phyloP scores from a whole-genome alignment of 2,888 invertebrate genomes.

The Agapostemon virescens region DNA sequence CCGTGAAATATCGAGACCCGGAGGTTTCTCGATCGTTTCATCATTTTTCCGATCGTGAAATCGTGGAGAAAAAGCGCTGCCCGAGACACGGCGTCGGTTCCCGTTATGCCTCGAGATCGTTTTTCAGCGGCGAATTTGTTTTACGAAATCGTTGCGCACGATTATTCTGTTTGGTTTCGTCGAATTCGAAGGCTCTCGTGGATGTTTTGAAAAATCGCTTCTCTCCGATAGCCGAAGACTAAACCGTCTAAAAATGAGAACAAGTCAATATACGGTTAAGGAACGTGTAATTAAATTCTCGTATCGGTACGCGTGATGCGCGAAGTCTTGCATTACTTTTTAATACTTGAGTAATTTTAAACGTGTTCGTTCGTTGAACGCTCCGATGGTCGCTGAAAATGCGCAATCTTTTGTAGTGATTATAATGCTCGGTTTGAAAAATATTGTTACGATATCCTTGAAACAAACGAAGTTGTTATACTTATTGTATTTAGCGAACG shows the following conservation, averaged over 20 bases:
- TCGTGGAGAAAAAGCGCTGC: background rate
- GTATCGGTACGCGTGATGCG: background rate
- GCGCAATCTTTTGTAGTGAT: background rate
- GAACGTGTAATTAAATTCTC: background rate
- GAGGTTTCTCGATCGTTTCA: background rate
- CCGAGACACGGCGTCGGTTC: background rate
- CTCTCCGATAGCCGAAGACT: background rate
- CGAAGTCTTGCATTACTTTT: background rate
- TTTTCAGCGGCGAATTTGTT: background rate
- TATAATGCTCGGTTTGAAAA: background rate
- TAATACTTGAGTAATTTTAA: background rate
- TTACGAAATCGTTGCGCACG: background rate
- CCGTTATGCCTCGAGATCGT: background rate
- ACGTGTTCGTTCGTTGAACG: background rate
- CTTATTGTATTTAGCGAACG: too few relatives aligned
- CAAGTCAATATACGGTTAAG: background rate
- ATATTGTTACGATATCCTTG: background rate
- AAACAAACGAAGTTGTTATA: too few relatives aligned
- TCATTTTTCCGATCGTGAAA: background rate
- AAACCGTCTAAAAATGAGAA: background rate
- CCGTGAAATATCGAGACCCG: conserved; percentile 5
- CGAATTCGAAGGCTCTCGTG: background rate
- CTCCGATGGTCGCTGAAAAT: background rate
- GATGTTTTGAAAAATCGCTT: background rate
- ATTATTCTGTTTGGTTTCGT: background rate